phyloP scores from a whole-genome alignment of 2,113 vertebrate genomes.

The Ceyx melanurus region DNA sequence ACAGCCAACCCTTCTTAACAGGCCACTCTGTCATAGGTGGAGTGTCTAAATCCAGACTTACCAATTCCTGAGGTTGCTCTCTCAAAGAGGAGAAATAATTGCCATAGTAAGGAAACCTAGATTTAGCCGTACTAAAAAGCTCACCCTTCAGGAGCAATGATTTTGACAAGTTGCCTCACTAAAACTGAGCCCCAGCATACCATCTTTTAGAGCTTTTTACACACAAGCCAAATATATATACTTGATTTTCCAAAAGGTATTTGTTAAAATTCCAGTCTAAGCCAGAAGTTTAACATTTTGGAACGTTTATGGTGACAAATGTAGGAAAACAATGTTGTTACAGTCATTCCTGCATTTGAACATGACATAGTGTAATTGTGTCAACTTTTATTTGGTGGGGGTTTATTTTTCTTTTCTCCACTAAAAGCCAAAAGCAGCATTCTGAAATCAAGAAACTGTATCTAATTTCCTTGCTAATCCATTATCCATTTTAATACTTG shows the following conservation, averaged over 20 bases:
- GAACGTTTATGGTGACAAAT: slow-evolving; percentile 65
- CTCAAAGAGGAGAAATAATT: not conserved
- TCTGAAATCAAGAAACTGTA: slow-evolving; percentile 24
- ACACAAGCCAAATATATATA: slow-evolving; percentile 70
- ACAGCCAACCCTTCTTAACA: not conserved
- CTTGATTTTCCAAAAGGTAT: slow-evolving; percentile 48
- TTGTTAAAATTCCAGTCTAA: slow-evolving; percentile 52
- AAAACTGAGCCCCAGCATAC: not conserved
- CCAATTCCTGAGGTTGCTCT: not conserved
- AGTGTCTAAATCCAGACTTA: not conserved
- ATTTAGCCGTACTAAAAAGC: not conserved
- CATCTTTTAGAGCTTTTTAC: not conserved
- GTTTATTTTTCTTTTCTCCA: not conserved
- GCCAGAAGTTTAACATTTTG: slow-evolving; percentile 51
- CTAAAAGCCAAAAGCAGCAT: slow-evolving; percentile 63
- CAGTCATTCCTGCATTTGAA: slow-evolving; percentile 68
- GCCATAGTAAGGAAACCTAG: not conserved
- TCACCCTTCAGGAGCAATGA: not conserved
- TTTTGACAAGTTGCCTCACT: not conserved
- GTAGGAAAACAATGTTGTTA: slow-evolving; percentile 68
- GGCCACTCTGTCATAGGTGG: not conserved
- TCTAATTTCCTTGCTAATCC: slow-evolving; percentile 12
- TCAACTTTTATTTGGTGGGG: not conserved
- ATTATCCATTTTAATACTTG: not conserved
- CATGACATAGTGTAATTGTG: not conserved